Evolutionary conservation across 2,888 invertebrate species (phyloP), one percentile per base, ranked within the genome.

Genomic region (Rutpela maculata): DNA sequence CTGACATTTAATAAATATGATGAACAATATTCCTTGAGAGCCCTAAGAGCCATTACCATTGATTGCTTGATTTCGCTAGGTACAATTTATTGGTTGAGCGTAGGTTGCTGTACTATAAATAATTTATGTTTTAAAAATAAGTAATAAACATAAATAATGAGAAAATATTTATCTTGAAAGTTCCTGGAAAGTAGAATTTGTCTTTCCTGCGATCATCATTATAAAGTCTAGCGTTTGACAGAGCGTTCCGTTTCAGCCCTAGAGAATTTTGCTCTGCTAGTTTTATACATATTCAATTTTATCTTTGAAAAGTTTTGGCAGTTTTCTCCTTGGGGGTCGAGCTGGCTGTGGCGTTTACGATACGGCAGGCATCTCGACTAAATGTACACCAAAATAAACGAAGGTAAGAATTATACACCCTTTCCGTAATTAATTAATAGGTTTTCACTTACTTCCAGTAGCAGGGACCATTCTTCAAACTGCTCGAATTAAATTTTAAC

Each of bases 261-360:
- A 76, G 86, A 85, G 86, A 81, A 85, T 86, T 85, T 85, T 85
- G 78, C 85, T 84, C 83, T 83, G 84, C 85, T 85, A 87, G 86
- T 88, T 88, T 88, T 88, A 88, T 88, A 88, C 89, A 88, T 89
- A 89, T 89, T 88, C 89, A 89, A 88, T 88, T 88, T 87, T 87
- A 87, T 86, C 84, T 83, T 79, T 82, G 85, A 85, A 87, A 86
- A 85, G 87, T 88, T 85, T 87, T 87, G 86, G 87, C 87, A 86
- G 86, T 85, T 82, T 80, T 82, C 84, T 84, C 85, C 83, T 78
- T 78, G 85, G 83, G 85, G 86, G 82, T 79, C 76, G 80, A 68
- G 77, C 69, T 80, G 82, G 81, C 81, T 78, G 78, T 80, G 80
- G 82, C 81, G 81, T 78, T 78, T 81, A 78, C 76, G 78, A 76